These are phyloP conservation scores for Bombus superbus DNA, from an alignment of 1,140 invertebrate genomes.

Conservation along the genomic window DNA sequence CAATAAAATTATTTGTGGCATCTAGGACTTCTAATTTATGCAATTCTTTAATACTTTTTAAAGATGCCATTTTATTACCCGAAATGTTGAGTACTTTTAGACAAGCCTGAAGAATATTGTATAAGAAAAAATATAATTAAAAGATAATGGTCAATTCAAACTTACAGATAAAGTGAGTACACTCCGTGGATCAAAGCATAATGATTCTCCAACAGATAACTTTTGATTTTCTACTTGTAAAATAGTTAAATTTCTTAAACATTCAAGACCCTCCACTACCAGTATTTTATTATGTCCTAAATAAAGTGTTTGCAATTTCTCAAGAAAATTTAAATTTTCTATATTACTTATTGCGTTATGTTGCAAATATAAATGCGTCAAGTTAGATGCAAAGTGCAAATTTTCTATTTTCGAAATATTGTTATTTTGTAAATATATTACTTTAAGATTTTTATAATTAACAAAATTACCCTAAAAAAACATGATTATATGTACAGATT, in stretches of 20 bases:
- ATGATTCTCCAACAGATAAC: slow-evolving; percentile 81
- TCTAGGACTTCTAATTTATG: slow-evolving; percentile 78
- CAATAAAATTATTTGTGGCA: slow-evolving; percentile 82
- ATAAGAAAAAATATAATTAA: neutral
- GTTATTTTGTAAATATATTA: slow-evolving; percentile 87
- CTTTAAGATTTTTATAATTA: slow-evolving; percentile 82
- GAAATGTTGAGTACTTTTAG: slow-evolving; percentile 83
- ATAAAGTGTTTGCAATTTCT: slow-evolving; percentile 86
- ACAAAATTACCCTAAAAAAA: slow-evolving; percentile 82
- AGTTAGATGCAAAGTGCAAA: slow-evolving; percentile 83
- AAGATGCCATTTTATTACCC: slow-evolving; percentile 80
- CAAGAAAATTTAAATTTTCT: slow-evolving; percentile 84
- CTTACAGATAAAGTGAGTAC: slow-evolving; percentile 85
- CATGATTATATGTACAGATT: slow-evolving; percentile 38
- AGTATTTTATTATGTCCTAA: slow-evolving; percentile 87
- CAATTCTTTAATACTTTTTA: slow-evolving; percentile 79
- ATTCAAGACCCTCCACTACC: slow-evolving; percentile 87
- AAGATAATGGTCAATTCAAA: slow-evolving; percentile 5
- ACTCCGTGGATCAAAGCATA: slow-evolving; percentile 88
- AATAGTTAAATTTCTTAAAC: slow-evolving; percentile 84
- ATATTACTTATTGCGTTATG: slow-evolving; percentile 87
- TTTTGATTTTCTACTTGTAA: slow-evolving; percentile 87
- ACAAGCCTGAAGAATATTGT: slow-evolving; percentile 73
- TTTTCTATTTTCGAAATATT: slow-evolving; percentile 85
- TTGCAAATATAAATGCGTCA: slow-evolving; percentile 88